Evolutionary conservation across 2,888 invertebrate genomes (phyloP).

Genomic region (Apotomis betuletana): DNA sequence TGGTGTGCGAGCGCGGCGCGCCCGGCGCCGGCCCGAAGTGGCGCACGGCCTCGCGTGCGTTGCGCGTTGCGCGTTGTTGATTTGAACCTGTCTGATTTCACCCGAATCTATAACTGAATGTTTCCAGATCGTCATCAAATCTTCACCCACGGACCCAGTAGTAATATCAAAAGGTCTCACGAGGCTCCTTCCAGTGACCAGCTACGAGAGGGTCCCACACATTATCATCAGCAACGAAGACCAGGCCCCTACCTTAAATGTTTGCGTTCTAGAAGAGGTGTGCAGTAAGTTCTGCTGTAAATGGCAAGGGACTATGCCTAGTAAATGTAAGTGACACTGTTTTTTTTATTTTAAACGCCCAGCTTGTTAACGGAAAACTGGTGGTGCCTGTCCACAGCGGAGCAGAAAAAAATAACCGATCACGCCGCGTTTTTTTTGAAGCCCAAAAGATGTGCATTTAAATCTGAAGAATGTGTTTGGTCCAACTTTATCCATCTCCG

Average conservation of each 20-base stretch:
- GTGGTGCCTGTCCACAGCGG: too few relatives aligned
- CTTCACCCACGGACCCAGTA: conserved; percentile 51
- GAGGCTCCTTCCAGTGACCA: conserved; percentile 59
- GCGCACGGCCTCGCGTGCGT: conserved; percentile 96
- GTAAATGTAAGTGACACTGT: conserved; percentile 78
- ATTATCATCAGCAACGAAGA: conserved; percentile 48
- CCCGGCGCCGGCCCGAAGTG: conserved; percentile 99
- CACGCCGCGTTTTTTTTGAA: too few relatives aligned
- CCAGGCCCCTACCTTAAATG: conserved; percentile 41
- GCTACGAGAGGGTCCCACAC: conserved; percentile 47
- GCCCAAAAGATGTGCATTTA: too few relatives aligned
- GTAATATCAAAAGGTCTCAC: conserved; percentile 57
- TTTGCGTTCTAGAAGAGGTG: conserved; percentile 63
- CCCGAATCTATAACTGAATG: not conserved
- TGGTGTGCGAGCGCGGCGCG: conserved; percentile 98
- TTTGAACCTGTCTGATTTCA: too few relatives aligned
- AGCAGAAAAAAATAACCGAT: too few relatives aligned
- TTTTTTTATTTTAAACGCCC: too few relatives aligned
- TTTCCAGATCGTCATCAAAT: conserved; percentile 65
- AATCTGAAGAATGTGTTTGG: too few relatives aligned
- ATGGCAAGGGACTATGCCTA: conserved; percentile 86
- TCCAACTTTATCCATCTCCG: too few relatives aligned
- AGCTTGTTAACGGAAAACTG: too few relatives aligned
- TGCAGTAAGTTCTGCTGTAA: conserved; percentile 57
- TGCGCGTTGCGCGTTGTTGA: too few relatives aligned